These are phyloP conservation scores for Caenorhabditis becei DNA, from an alignment of 2,888 invertebrate genomes.

Conservation along the genomic window DNA sequence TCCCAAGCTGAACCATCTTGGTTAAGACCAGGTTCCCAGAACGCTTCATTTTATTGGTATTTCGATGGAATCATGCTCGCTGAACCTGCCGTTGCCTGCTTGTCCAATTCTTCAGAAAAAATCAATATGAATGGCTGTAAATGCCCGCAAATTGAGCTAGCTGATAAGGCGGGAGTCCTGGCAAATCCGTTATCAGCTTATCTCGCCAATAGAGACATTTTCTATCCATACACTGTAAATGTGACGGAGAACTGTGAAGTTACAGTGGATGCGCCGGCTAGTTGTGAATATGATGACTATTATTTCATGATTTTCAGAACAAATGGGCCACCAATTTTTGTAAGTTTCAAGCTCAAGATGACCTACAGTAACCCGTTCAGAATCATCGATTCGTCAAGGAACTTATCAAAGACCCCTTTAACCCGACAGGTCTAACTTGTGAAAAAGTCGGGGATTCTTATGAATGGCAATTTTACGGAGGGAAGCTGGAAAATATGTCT, in stretches of 20 bases:
- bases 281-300: background rate
- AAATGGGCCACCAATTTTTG: slow-evolving; percentile 13
- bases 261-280: background rate
- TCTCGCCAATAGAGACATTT: background rate
- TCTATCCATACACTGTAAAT: background rate
- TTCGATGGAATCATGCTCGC: slow-evolving; percentile 5
- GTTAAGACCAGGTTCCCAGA: background rate
- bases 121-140: slow-evolving; percentile 14
- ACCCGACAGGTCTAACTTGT: background rate
- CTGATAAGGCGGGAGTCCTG: background rate
- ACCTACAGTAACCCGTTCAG: background rate
- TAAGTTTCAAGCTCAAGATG: background rate
- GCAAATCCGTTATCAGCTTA: background rate
- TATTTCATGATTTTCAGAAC: slow-evolving; percentile 19
- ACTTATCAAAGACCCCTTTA: background rate
- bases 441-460: background rate
- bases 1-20: no score
- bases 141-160: background rate
- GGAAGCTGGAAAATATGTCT: background rate
- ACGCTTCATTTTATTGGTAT: background rate
- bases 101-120: background rate
- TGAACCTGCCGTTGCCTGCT: background rate
- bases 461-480: background rate
- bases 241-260: background rate
- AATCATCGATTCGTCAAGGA: background rate